These are phyloP conservation scores for Pseudorectes ferrugineus DNA, from an alignment of 2,113 vertebrate species.

Conservation along the genomic window DNA sequence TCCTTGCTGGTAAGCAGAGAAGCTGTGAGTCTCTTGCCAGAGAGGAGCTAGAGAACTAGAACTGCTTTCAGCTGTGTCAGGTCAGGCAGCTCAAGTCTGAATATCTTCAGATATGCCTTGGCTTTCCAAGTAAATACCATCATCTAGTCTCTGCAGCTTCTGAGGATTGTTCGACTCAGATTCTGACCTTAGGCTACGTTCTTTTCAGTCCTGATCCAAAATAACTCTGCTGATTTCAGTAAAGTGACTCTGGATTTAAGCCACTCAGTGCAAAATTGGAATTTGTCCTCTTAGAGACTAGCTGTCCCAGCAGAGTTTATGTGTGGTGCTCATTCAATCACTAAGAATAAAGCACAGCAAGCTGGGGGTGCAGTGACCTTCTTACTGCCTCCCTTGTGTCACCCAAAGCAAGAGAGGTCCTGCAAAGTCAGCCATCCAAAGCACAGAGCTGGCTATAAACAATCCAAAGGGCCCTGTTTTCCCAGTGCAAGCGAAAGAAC, in stretches of 20 bases:
- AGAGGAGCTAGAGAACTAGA: not conserved
- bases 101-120: not conserved
- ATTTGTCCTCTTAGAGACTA: not conserved
- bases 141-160: not conserved
- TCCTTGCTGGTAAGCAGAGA: too few relatives aligned
- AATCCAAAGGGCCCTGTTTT: not conserved
- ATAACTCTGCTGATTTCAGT: slow-evolving; percentile 39
- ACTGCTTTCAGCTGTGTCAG: not conserved
- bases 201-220: not conserved
- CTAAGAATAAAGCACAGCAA: not conserved
- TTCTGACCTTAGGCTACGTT: not conserved
- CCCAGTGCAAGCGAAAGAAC: not conserved
- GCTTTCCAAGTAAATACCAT: not conserved
- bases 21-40: not conserved
- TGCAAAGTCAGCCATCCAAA: slow-evolving; percentile 28
- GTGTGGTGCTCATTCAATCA: not conserved
- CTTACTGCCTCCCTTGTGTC: not conserved
- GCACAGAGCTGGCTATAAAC: not conserved
- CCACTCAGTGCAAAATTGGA: not conserved
- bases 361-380: not conserved
- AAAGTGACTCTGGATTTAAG: slow-evolving; percentile 18
- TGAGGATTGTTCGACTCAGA: not conserved
- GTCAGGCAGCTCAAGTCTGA: not conserved
- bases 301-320: not conserved
- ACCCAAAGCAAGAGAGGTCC: not conserved